Evolutionary conservation across 2,113 vertebrate genomes (phyloP).

Genomic region (Capreolus pygargus): DNA sequence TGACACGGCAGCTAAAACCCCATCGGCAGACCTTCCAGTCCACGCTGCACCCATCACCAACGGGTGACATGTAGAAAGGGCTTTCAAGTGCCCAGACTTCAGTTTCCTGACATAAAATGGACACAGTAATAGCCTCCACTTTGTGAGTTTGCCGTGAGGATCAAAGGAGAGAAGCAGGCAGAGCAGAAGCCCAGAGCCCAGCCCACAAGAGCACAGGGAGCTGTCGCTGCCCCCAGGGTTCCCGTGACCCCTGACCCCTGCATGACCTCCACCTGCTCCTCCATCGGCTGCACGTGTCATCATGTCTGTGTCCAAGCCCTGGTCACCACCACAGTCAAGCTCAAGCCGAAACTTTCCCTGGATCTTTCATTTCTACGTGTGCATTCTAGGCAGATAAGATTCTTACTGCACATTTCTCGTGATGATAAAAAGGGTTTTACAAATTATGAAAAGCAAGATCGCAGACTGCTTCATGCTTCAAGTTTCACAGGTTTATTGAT

Average conservation of each 20-base stretch:
- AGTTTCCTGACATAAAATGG: not conserved
- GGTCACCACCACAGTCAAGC: not conserved
- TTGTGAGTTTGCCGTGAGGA: not conserved
- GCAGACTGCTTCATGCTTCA: not conserved
- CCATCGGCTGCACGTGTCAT: fast-evolving
- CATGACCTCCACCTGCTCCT: not conserved
- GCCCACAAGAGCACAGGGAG: not conserved
- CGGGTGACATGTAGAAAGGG: not conserved
- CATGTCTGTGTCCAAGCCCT: not conserved
- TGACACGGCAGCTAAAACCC: not conserved
- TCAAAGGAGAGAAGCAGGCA: fast-evolving
- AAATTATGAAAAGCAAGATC: not conserved
- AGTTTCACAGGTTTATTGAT: not conserved
- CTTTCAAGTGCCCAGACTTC: not conserved
- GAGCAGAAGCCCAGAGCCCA: not conserved
- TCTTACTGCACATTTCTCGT: not conserved
- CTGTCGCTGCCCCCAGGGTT: fast-evolving
- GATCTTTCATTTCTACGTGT: not conserved
- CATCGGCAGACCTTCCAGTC: not conserved
- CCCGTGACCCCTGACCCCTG: fast-evolving
- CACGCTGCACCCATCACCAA: not conserved
- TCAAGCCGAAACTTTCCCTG: not conserved
- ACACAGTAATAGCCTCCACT: not conserved
- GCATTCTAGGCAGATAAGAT: not conserved
- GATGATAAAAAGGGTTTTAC: not conserved